phyloP scores from a whole-genome alignment of 2,888 invertebrate genomes.

The Galerucella nymphaeae region DNA sequence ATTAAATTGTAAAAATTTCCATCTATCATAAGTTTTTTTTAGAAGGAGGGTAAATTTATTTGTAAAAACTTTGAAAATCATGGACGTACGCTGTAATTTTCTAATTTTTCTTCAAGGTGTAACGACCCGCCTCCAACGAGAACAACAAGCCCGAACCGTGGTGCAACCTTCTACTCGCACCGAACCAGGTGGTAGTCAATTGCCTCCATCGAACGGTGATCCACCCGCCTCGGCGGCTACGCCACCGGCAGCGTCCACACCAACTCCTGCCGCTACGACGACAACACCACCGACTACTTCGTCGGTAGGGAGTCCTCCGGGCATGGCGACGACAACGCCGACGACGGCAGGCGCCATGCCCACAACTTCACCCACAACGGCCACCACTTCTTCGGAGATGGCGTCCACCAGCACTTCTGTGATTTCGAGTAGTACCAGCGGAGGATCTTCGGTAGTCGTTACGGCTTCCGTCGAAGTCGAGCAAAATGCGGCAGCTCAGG shows the following conservation, averaged over 20 bases:
- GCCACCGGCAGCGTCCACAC: slow-evolving; percentile 35
- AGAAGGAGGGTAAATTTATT: too few relatives aligned
- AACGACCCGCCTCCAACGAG: slow-evolving; percentile 85
- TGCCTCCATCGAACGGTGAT: slow-evolving; percentile 43
- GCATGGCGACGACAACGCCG: slow-evolving; percentile 43
- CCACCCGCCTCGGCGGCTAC: slow-evolving; percentile 48
- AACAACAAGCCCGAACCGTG: slow-evolving; percentile 77
- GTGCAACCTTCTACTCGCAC: slow-evolving; percentile 60
- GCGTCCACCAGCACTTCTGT: slow-evolving; percentile 45
- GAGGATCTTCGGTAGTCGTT: slow-evolving; percentile 31
- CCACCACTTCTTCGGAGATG: slow-evolving; percentile 31
- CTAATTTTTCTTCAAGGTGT: slow-evolving; percentile 72
- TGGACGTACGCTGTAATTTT: too few relatives aligned
- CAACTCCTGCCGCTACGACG: slow-evolving; percentile 35
- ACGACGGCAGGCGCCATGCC: slow-evolving; percentile 34
- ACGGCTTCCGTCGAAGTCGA: slow-evolving; percentile 33
- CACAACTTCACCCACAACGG: slow-evolving; percentile 31
- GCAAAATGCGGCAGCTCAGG: slow-evolving; percentile 20
- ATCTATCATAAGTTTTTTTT: too few relatives aligned
- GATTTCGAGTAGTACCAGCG: slow-evolving; percentile 45
- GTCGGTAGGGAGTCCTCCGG: slow-evolving; percentile 44
- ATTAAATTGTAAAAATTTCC: too few relatives aligned
- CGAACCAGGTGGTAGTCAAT: slow-evolving; percentile 47
- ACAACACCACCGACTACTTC: slow-evolving; percentile 23
- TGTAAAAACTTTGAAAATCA: too few relatives aligned